Conservation (phyloP, 2,113 vertebrate species). For the Lasiurus cinereus region DNA sequence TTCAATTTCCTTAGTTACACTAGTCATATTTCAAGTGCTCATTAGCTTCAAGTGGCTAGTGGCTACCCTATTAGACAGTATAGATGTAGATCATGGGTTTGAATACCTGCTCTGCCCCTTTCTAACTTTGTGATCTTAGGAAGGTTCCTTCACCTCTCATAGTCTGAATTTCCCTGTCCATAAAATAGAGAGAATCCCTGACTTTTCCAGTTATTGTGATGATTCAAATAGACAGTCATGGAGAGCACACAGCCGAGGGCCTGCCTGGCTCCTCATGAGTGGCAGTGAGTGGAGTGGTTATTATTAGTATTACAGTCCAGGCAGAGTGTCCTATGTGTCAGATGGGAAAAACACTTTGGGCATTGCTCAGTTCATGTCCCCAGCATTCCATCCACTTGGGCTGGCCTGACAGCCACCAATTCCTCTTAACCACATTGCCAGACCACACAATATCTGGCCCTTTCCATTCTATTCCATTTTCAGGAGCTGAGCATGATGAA, state of each 20-base stretch:
- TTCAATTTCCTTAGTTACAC: not conserved
- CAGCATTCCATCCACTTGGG: constrained; percentile 21
- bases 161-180: not conserved
- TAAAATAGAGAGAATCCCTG: constrained; percentile 51
- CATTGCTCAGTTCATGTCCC: constrained; percentile 8
- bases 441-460: constrained; percentile 74
- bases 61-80: constrained; percentile 1
- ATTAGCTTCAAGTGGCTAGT: not conserved
- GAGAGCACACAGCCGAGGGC: not conserved
- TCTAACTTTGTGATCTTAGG: constrained; percentile 16
- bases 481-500: constrained; percentile 80
- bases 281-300: constrained; percentile 48
- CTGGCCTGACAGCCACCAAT: constrained; percentile 17
- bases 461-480: constrained; percentile 80
- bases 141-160: constrained; percentile 39
- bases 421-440: constrained; percentile 65
- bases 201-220: constrained; percentile 44
- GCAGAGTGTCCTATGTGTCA: constrained; percentile 48
- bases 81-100: constrained; percentile 17
- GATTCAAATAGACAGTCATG: constrained; percentile 58
- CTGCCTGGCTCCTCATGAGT: constrained; percentile 45
- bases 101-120: not conserved
- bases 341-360: constrained; percentile 45
- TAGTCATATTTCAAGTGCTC: constrained; percentile 28
- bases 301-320: constrained; percentile 63